phyloP scores from a whole-genome alignment of 2,888 invertebrate species.

The Mythimna loreyi region DNA sequence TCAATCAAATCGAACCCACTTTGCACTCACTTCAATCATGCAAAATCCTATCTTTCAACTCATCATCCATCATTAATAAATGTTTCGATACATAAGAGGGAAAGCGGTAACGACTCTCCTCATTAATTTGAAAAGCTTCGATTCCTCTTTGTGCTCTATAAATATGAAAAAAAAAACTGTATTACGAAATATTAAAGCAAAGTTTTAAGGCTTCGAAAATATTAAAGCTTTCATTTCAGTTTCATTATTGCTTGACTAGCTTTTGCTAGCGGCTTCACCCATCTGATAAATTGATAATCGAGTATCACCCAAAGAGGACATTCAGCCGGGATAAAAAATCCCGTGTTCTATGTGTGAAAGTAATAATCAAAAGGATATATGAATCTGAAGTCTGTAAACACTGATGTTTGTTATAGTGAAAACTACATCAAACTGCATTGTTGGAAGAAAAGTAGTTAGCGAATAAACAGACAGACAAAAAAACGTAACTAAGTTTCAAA shows the following conservation, averaged over 20 bases:
- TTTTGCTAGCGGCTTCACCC: too few relatives aligned
- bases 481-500: too few relatives aligned
- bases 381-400: too few relatives aligned
- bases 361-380: too few relatives aligned
- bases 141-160: conserved; percentile 39
- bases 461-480: too few relatives aligned
- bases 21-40: conserved; percentile 3
- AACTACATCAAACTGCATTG: too few relatives aligned
- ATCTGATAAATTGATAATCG: too few relatives aligned
- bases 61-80: conserved; percentile 58
- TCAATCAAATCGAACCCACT: conserved; percentile 1
- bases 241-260: not conserved
- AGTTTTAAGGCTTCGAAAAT: not conserved
- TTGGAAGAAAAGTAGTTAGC: too few relatives aligned
- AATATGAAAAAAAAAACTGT: conserved; percentile 35
- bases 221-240: not conserved
- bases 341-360: too few relatives aligned
- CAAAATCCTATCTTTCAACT: conserved; percentile 4
- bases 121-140: conserved; percentile 71
- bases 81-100: conserved; percentile 54
- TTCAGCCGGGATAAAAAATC: too few relatives aligned
- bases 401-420: too few relatives aligned
- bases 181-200: conserved; percentile 14
- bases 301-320: too few relatives aligned
- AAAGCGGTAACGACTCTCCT: conserved; percentile 71